Evolutionary conservation across 2,113 vertebrate genomes (phyloP).

Genomic region (Salvelinus namaycush): DNA sequence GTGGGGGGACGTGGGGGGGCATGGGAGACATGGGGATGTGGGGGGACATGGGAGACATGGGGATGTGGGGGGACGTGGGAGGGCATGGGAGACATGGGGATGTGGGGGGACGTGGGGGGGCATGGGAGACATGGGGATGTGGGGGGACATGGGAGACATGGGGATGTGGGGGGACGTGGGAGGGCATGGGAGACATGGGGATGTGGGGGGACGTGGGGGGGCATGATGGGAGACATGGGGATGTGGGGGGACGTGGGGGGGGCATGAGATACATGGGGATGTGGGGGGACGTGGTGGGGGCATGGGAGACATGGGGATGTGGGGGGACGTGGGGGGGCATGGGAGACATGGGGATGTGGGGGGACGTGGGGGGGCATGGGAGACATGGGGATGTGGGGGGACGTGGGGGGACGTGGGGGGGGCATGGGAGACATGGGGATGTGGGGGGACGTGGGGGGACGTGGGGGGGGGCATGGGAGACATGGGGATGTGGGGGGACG

Average conservation of each 20-base stretch:
- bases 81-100: conserved; percentile 1
- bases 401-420: conserved; percentile 12
- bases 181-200: not conserved
- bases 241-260: conserved; percentile 11
- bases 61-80: not conserved
- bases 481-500: not conserved
- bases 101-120: conserved; percentile 8
- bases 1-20: not conserved
- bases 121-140: not conserved
- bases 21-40: not conserved
- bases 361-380: not conserved
- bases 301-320: not conserved
- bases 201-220: not conserved
- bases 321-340: not conserved
- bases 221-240: not conserved
- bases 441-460: not conserved
- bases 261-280: not conserved
- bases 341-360: not conserved
- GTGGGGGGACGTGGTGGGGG: not conserved
- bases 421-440: not conserved
- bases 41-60: conserved; percentile 1
- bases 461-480: not conserved
- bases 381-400: conserved; percentile 1
- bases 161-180: not conserved
- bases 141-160: not conserved